A percentile compares a stretch with the other conserved stretches of the same genome.
phyloP scores from a whole-genome alignment of 2,113 vertebrate species.

The Burhinus oedicnemus region DNA sequence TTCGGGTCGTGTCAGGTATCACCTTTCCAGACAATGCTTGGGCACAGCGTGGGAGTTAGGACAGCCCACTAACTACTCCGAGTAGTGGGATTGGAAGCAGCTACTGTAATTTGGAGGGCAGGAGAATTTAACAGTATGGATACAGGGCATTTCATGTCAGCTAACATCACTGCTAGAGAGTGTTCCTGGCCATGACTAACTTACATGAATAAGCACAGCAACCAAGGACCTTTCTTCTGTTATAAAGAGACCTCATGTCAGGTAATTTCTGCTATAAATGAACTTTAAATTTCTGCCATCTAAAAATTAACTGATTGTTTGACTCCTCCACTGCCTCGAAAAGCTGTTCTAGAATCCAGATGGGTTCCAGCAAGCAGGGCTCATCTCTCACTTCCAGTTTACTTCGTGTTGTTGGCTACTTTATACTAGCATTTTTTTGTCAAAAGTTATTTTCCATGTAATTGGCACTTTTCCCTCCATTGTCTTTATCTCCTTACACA shows the following conservation, averaged over 20 bases:
- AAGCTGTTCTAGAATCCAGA: background rate
- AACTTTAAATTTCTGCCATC: background rate
- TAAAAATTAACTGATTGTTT: background rate
- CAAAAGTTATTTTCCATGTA: background rate
- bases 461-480: background rate
- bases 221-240: background rate
- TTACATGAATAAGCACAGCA: background rate
- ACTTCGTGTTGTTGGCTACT: background rate
- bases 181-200: background rate
- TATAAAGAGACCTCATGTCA: background rate
- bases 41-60: background rate
- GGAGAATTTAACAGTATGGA: background rate
- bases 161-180: background rate
- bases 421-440: background rate
- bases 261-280: background rate
- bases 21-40: background rate
- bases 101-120: background rate
- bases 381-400: background rate
- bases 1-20: background rate
- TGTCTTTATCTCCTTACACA: background rate
- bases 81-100: background rate
- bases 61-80: background rate
- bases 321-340: background rate
- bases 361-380: background rate
- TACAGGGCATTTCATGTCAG: background rate